Evolutionary conservation across 2,888 invertebrate species (phyloP).

Genomic region (Diplolepis rosae): DNA sequence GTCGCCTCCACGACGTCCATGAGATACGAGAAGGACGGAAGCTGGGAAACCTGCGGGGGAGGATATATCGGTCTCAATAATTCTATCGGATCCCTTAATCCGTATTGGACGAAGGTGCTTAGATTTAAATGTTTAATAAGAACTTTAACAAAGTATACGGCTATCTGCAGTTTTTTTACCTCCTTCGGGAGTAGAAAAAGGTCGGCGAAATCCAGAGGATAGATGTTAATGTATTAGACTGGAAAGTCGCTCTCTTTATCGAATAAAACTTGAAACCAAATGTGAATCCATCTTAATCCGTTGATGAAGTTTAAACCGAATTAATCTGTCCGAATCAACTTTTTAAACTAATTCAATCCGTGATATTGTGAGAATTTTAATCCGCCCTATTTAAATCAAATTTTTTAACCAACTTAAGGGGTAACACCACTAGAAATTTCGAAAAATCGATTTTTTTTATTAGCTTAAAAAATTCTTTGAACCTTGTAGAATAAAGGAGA

Average conservation of each 20-base stretch:
- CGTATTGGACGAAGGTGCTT: background rate
- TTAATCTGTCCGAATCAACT: too few relatives aligned
- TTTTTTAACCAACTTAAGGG: too few relatives aligned
- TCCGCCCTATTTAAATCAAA: too few relatives aligned
- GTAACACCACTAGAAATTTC: too few relatives aligned
- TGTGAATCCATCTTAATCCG: too few relatives aligned
- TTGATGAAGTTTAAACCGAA: too few relatives aligned
- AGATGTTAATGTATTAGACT: background rate
- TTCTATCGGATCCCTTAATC: slow-evolving; percentile 10
- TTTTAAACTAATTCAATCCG: too few relatives aligned
- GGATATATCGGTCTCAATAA: slow-evolving; percentile 14
- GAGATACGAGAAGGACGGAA: background rate
- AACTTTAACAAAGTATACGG: slow-evolving; percentile 42
- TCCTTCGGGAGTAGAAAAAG: background rate
- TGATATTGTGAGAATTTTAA: too few relatives aligned
- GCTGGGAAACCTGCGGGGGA: background rate
- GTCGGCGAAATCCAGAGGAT: slow-evolving; percentile 39
- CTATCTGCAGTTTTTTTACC: slow-evolving; percentile 46
- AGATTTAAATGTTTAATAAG: slow-evolving; percentile 39
- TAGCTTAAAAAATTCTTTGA: too few relatives aligned
- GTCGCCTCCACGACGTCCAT: background rate
- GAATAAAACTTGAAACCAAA: too few relatives aligned
- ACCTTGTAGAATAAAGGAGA: too few relatives aligned
- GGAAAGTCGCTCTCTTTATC: slow-evolving; percentile 18
- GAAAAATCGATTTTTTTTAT: too few relatives aligned